Evolutionary conservation across 2,797 vertebrate genomes (phyloP), one percentile per base, ranked within the genome.

Genomic region (Muscicapa comitata): DNA sequence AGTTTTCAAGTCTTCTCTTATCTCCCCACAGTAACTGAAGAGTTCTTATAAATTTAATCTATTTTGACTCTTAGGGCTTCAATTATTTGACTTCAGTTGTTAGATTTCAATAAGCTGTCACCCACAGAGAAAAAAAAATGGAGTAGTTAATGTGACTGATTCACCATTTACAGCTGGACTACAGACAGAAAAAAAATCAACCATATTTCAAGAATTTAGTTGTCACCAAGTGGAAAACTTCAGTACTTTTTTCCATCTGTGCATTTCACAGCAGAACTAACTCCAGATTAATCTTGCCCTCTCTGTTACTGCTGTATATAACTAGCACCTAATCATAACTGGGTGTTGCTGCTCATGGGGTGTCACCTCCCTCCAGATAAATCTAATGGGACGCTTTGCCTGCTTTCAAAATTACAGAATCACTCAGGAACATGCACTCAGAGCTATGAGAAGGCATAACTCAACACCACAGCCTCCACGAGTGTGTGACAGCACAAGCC

Each of bases 21-120:
- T 18, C 24, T 67, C 20, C 53, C 19, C 45, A n/a, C 7, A 51
- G 26, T 12, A 75, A 76, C 43, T 28, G 37, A 68, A 63, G 55
- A 53, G 8, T 66, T 89, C 54, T 68, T 71, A 45, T 13, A 37
- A 28, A 71, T 68, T 80, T 61, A 19, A 80, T 79, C 31, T 76
- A 15, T 62, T 85, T 59, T 68, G 54, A 74, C 51, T 43, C 42
- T 45, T 42, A 31, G 33, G 61, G 29, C 38, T 83, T 43, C 68
- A 89, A 70, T 83, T 87, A 87, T 66, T 86, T 4, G 6, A 88
- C 47, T 83, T 94, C 58, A 78, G n/a, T 47, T 42, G 28, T 75
- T 85, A 89, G 55, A 62, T 76, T 95, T 93, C 93, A 97, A 94
- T 73, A 95, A 95, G 45, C 19, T 80, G 81, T 80, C 65, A 80